Evolutionary conservation across 2,888 invertebrate species (phyloP).

Genomic region (Leuctra nigra): DNA sequence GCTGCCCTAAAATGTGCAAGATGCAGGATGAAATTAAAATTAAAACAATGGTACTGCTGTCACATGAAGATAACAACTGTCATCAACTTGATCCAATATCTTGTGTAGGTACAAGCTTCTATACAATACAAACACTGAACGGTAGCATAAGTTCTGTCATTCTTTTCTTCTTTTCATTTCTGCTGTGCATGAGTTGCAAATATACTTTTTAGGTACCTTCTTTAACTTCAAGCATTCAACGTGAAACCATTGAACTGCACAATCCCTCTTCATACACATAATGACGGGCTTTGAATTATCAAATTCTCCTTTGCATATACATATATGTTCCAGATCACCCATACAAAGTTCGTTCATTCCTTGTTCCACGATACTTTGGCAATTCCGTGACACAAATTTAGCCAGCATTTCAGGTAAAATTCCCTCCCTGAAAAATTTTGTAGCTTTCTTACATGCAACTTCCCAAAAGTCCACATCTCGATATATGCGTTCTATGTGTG

Average conservation of each 20-base stretch:
- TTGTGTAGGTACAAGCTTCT: too few relatives aligned
- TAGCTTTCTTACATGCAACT: not conserved
- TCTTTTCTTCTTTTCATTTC: not conserved
- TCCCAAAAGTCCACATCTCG: not conserved
- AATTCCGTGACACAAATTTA: not conserved
- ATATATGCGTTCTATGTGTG: not conserved
- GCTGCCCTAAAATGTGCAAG: too few relatives aligned
- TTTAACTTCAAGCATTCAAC: not conserved
- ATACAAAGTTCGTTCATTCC: too few relatives aligned
- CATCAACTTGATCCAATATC: too few relatives aligned
- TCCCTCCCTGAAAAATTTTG: not conserved
- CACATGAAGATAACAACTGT: too few relatives aligned
- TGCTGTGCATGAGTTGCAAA: not conserved
- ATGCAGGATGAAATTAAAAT: too few relatives aligned
- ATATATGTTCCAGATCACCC: too few relatives aligned
- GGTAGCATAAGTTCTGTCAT: too few relatives aligned
- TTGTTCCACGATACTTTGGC: too few relatives aligned
- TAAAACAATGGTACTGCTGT: too few relatives aligned
- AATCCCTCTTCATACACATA: not conserved
- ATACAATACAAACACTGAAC: too few relatives aligned
- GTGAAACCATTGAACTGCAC: not conserved
- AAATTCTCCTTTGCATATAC: not conserved
- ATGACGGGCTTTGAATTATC: not conserved
- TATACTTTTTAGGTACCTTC: not conserved
- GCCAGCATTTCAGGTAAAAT: not conserved